Evolutionary conservation across 2,888 invertebrate species (phyloP).

Genomic region (Therioaphis trifolii): DNA sequence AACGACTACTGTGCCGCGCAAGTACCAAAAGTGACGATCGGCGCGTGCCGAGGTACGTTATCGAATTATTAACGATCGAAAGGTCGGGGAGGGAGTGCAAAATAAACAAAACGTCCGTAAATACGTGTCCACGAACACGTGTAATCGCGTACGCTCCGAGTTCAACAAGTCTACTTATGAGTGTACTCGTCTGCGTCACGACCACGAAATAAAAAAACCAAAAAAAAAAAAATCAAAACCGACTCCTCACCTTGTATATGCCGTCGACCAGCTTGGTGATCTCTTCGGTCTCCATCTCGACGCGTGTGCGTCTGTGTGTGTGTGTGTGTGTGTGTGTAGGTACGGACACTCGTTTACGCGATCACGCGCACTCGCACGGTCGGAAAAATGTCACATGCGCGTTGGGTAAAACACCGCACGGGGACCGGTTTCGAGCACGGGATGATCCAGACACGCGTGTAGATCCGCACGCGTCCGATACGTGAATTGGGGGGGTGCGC

Average conservation of each 20-base stretch:
- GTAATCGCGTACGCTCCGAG: too few relatives aligned
- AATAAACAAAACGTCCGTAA: too few relatives aligned
- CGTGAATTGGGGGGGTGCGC: not conserved
- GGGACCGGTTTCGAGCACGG: not conserved
- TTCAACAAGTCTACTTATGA: not conserved
- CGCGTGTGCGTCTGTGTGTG: too few relatives aligned
- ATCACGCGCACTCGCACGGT: not conserved
- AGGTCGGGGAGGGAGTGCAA: too few relatives aligned
- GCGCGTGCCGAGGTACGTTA: too few relatives aligned
- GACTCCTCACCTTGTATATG: conserved; percentile 82
- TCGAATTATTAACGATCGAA: too few relatives aligned
- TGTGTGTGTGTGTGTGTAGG: too few relatives aligned
- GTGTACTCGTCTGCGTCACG: too few relatives aligned
- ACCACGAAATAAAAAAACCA: not conserved
- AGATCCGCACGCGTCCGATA: not conserved
- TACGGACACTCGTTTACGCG: not conserved
- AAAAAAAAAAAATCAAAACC: not conserved
- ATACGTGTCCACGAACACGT: too few relatives aligned
- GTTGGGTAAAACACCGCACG: not conserved
- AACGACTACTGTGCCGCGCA: too few relatives aligned
- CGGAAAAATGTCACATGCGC: not conserved
- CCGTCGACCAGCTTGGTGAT: conserved; percentile 90
- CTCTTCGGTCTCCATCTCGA: conserved; percentile 84
- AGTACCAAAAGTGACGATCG: too few relatives aligned
- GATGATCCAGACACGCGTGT: too few relatives aligned